Percentiles rank a stretch among this genome's conserved stretches.
These are phyloP conservation scores for Liasis olivaceus DNA, from an alignment of 2,797 vertebrate genomes.

Conservation along the genomic window DNA sequence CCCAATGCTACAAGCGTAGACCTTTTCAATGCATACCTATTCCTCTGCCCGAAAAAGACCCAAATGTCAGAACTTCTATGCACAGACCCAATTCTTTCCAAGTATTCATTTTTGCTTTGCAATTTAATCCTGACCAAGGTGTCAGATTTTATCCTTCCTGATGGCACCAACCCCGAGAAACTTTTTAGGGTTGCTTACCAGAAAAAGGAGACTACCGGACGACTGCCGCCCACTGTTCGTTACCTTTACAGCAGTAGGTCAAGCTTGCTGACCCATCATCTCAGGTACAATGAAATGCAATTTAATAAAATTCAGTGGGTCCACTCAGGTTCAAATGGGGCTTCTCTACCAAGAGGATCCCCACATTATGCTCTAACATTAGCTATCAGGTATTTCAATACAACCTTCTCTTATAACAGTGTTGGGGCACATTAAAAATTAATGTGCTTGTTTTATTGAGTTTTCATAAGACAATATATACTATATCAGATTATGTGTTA, in stretches of 20 bases:
- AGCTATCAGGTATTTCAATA: neutral
- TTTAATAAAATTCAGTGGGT: neutral
- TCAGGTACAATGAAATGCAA: neutral
- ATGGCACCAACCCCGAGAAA: neutral
- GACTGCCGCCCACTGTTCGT: neutral
- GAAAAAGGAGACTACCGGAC: neutral
- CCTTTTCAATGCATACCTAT: neutral
- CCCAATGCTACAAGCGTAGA: neutral
- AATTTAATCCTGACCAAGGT: neutral
- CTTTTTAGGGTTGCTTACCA: neutral
- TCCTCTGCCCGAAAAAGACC: neutral
- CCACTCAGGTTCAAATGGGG: neutral
- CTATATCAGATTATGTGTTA: no score
- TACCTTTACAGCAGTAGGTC: neutral
- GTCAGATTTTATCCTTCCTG: neutral
- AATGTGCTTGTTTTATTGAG: neutral
- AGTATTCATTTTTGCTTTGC: neutral
- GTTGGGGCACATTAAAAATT: neutral
- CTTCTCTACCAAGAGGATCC: neutral
- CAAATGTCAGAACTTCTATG: neutral
- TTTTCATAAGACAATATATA: neutral
- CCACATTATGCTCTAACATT: neutral
- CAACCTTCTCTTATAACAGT: neutral
- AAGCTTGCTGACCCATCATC: neutral
- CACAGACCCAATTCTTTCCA: no score